A percentile compares a stretch with the other conserved stretches of the same genome.
Conservation (phyloP, 2,113 vertebrate species). For the Chinchilla lanigera region DNA sequence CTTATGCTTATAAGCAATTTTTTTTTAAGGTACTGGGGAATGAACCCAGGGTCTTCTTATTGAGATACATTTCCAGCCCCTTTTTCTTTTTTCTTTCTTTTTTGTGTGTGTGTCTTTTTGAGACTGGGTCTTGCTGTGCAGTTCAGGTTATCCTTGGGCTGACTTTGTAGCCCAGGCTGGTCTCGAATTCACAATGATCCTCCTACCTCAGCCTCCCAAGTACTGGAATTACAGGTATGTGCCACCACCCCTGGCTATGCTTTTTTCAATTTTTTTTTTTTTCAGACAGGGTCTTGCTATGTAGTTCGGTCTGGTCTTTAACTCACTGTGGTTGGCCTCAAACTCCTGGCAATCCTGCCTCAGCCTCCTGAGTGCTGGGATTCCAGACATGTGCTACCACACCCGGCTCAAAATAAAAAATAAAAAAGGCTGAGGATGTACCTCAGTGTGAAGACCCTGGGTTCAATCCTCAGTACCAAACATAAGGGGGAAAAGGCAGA, state of each 20-base stretch:
- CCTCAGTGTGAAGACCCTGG: neutral
- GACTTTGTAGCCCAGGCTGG: too few species aligned
- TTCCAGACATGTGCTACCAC: neutral
- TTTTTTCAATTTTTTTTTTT: too few species aligned
- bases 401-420: neutral
- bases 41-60: neutral
- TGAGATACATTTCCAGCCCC: neutral
- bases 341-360: neutral
- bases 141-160: too few species aligned
- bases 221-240: too few species aligned
- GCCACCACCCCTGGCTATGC: too few species aligned
- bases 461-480: neutral
- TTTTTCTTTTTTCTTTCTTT: neutral
- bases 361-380: neutral
- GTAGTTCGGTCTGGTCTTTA: neutral
- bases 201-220: too few species aligned
- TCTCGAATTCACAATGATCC: too few species aligned
- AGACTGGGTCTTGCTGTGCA: too few species aligned
- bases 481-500: neutral
- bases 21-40: neutral
- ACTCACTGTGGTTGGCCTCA: neutral
- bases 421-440: neutral
- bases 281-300: neutral
- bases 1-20: neutral
- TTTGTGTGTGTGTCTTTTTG: too few species aligned